phyloP scores from a whole-genome alignment of 2,797 vertebrate genomes.

The Telmatherina bonti region DNA sequence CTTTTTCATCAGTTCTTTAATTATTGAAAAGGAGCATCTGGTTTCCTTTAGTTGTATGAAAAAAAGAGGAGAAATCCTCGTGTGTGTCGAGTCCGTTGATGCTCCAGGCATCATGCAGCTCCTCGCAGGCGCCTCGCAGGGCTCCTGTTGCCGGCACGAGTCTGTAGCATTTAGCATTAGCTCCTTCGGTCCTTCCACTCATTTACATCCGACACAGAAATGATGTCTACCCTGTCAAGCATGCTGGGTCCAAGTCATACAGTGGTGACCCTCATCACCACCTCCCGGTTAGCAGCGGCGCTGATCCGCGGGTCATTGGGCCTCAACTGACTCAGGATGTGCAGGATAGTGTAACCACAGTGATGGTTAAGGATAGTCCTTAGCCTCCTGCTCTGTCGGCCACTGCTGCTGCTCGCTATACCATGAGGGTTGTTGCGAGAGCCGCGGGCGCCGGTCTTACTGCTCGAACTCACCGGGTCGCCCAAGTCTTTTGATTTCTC shows the following conservation, averaged over 20 bases:
- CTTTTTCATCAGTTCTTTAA: slow-evolving; percentile 65
- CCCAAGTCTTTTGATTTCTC: slow-evolving; percentile 89
- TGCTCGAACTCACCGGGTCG: slow-evolving; percentile 81
- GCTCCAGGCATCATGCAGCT: slow-evolving; percentile 54
- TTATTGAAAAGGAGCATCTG: slow-evolving; percentile 77
- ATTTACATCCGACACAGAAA: slow-evolving; percentile 33
- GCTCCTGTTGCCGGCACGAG: slow-evolving; percentile 24
- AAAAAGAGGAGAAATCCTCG: slow-evolving; percentile 67
- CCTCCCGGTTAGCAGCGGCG: slow-evolving; percentile 88
- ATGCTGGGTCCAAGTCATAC: slow-evolving; percentile 81
- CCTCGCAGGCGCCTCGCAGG: slow-evolving; percentile 38
- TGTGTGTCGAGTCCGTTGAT: slow-evolving; percentile 55
- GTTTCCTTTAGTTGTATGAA: slow-evolving; percentile 67
- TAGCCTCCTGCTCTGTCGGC: slow-evolving; percentile 86
- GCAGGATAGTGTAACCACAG: slow-evolving; percentile 95
- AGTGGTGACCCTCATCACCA: slow-evolving; percentile 96
- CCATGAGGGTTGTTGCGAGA: slow-evolving; percentile 86
- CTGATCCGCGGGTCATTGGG: slow-evolving; percentile 89
- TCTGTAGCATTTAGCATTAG: slow-evolving; percentile 28
- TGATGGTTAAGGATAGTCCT: slow-evolving; percentile 96
- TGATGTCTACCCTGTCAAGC: neutral
- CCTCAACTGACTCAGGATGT: slow-evolving; percentile 93
- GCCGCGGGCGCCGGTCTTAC: slow-evolving; percentile 86
- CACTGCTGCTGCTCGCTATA: slow-evolving; percentile 80
- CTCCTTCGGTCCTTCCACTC: slow-evolving; percentile 39